These are phyloP conservation scores for Morphnarchus princeps DNA, from an alignment of 2,113 vertebrate species.

Conservation along the genomic window DNA sequence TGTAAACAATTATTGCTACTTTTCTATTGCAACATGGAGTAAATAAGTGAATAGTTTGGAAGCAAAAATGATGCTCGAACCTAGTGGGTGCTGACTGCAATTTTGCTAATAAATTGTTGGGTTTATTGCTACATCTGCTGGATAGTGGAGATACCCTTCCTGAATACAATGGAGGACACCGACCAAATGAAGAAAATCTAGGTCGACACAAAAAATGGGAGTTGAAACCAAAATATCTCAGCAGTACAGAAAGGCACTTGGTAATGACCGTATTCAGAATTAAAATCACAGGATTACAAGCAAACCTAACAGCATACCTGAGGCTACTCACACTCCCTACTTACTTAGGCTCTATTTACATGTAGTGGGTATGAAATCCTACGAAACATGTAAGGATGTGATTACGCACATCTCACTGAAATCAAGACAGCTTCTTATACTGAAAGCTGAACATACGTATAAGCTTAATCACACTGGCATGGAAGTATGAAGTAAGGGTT, in stretches of 20 bases:
- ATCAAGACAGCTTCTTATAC: neutral
- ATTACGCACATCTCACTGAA: neutral
- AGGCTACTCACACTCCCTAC: neutral
- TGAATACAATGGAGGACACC: neutral
- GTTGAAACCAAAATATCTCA: neutral
- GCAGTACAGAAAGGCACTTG: neutral
- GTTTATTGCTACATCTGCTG: neutral
- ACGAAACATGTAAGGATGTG: neutral
- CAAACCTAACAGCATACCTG: neutral
- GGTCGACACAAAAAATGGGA: neutral
- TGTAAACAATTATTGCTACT: neutral
- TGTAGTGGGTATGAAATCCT: neutral
- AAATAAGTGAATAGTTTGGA: neutral
- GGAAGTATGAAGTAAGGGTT: neutral
- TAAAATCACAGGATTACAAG: neutral
- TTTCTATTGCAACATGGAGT: neutral
- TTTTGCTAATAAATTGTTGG: neutral
- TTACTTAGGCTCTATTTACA: neutral
- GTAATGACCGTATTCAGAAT: neutral
- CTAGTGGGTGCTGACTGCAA: neutral
- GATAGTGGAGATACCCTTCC: neutral
- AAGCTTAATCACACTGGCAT: neutral
- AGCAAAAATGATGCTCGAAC: neutral
- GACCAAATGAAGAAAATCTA: neutral
- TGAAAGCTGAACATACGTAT: neutral